A percentile compares a stretch with the other conserved stretches of the same genome.
phyloP scores from a whole-genome alignment of 2,888 invertebrate genomes.

The Thymelicus sylvestris region DNA sequence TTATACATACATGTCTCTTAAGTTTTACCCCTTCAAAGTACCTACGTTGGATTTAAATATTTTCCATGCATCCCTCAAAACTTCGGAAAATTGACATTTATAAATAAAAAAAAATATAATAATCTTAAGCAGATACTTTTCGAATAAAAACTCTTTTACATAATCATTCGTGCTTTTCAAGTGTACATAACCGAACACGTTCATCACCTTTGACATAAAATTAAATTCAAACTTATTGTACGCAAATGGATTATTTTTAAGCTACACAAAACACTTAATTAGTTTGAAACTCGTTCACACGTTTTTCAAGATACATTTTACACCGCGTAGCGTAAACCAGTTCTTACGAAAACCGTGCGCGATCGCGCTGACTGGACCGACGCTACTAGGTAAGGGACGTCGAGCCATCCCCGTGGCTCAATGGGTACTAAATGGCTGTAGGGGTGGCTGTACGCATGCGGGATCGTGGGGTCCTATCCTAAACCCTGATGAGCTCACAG shows the following conservation, averaged over 20 bases:
- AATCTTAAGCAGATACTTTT: too few species aligned
- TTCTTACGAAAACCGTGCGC: slow-evolving; percentile 34
- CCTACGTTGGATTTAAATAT: too few species aligned
- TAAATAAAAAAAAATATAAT: too few species aligned
- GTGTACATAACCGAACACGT: background rate
- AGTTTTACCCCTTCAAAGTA: too few species aligned
- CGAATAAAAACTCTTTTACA: too few species aligned
- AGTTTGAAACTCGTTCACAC: background rate
- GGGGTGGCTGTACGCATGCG: slow-evolving; percentile 76
- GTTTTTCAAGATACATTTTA: background rate
- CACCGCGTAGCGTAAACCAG: background rate
- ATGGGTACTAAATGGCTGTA: slow-evolving; percentile 69
- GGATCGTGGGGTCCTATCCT: slow-evolving; percentile 56
- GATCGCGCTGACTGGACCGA: slow-evolving; percentile 50
- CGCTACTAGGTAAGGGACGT: slow-evolving; percentile 53
- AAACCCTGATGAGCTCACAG: slow-evolving; percentile 67
- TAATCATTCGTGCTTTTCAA: too few species aligned
- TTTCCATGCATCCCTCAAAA: too few species aligned
- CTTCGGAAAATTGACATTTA: too few species aligned
- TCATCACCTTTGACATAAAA: background rate
- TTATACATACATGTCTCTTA: too few species aligned
- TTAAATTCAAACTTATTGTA: background rate
- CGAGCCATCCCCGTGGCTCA: slow-evolving; percentile 55
- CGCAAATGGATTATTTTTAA: background rate
- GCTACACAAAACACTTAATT: slow-evolving; percentile 6